These are phyloP conservation scores for Macrosiphum euphorbiae DNA, from an alignment of 2,888 invertebrate species.

Conservation along the genomic window DNA sequence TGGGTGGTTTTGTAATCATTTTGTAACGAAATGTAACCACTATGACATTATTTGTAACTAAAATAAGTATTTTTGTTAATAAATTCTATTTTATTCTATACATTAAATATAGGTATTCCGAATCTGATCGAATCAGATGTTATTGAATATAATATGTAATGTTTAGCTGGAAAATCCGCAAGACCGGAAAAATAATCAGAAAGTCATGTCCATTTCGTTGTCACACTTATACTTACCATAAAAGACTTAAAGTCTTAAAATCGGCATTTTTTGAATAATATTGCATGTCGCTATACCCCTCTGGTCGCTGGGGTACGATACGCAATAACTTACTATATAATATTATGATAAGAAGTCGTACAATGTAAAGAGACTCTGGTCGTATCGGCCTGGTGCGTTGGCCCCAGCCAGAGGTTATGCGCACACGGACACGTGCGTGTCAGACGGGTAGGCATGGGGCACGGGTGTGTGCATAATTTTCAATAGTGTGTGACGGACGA, in stretches of 20 bases:
- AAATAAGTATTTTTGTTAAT: background rate
- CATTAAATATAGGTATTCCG: background rate
- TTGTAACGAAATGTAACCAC: too few relatives aligned
- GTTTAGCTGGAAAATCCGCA: background rate
- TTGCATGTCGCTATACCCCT: background rate
- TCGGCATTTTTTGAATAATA: background rate
- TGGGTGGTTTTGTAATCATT: too few relatives aligned
- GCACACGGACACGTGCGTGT: background rate
- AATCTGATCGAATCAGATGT: background rate
- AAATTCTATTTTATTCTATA: background rate
- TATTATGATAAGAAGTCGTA: background rate
- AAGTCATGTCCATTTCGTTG: background rate
- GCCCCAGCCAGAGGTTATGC: background rate
- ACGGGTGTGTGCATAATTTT: background rate
- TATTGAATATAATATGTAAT: background rate
- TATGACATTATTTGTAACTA: background rate
- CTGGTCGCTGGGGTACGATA: background rate
- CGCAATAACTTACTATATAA: background rate
- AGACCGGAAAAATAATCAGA: background rate
- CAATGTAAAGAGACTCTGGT: background rate
- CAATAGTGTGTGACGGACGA: constrained; percentile 12
- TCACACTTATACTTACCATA: background rate
- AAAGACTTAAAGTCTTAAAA: background rate
- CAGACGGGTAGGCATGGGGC: background rate
- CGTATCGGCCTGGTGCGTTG: background rate